Percentiles rank a stretch among this genome's conserved stretches.
phyloP scores from a whole-genome alignment of 35 echinoderm and acorn worm genomes.

The Lytechinus pictus region DNA sequence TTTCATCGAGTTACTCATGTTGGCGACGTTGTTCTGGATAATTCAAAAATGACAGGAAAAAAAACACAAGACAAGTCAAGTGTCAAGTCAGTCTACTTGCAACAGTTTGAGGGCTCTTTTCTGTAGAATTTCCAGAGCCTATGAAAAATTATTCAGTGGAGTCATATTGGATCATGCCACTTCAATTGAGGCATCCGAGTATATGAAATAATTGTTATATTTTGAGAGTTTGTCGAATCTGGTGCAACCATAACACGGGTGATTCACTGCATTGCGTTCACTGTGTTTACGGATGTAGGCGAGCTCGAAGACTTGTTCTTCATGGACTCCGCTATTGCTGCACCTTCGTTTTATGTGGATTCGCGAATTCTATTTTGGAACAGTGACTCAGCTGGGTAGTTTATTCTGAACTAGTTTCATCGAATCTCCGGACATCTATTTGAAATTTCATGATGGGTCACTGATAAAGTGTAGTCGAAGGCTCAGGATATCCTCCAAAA shows the following conservation, averaged over 20 bases:
- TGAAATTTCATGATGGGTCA: background rate
- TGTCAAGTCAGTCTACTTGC: background rate
- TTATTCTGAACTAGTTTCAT: background rate
- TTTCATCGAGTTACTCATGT: constrained; percentile 55
- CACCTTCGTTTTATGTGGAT: constrained; percentile 17
- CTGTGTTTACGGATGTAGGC: background rate
- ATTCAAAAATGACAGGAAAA: background rate
- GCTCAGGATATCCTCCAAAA: background rate
- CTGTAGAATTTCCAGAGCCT: background rate
- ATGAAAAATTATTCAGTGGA: background rate
- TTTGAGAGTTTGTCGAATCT: background rate
- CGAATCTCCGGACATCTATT: background rate
- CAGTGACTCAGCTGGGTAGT: constrained; percentile 35
- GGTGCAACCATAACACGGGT: background rate
- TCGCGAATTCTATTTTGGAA: constrained; percentile 36
- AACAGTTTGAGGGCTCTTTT: background rate
- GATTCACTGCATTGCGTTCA: background rate
- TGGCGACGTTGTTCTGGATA: background rate
- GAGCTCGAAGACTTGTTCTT: background rate
- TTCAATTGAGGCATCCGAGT: background rate
- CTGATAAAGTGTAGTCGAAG: background rate
- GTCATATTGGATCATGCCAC: background rate
- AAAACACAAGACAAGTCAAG: background rate
- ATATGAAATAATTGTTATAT: background rate
- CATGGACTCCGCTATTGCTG: background rate